phyloP scores from a whole-genome alignment of 2,113 vertebrate genomes.

The Pedetes capensis region DNA sequence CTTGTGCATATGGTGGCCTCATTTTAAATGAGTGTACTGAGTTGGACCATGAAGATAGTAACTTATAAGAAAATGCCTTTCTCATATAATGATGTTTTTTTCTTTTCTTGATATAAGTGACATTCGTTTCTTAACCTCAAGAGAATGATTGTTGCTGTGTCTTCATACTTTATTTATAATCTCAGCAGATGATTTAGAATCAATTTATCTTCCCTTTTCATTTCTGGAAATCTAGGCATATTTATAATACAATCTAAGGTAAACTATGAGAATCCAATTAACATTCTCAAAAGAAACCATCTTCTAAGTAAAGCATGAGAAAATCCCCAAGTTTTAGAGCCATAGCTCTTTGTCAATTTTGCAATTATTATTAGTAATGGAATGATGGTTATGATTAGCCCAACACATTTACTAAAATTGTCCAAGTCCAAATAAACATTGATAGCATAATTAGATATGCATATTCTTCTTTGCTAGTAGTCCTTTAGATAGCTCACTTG shows the following conservation, averaged over 20 bases:
- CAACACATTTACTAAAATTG: background rate
- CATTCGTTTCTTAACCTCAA: background rate
- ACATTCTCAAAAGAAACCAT: background rate
- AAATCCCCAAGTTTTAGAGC: background rate
- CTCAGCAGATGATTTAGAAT: background rate
- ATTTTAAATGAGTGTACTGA: background rate
- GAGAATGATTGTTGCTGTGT: background rate
- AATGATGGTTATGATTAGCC: background rate
- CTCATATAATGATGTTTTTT: background rate
- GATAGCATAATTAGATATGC: background rate
- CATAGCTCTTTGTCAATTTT: background rate
- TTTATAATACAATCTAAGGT: background rate
- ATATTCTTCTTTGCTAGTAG: background rate
- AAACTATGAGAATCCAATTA: background rate
- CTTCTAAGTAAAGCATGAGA: background rate
- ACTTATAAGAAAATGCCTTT: background rate
- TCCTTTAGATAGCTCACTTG: background rate
- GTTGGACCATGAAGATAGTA: fast-evolving
- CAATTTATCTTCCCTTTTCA: background rate
- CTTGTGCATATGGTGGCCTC: background rate
- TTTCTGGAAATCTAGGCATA: background rate
- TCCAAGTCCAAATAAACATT: background rate
- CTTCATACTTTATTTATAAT: background rate
- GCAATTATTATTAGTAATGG: background rate
- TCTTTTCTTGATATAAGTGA: background rate